These are phyloP conservation scores for Alethe diademata DNA, from an alignment of 2,113 vertebrate genomes.

Conservation along the genomic window DNA sequence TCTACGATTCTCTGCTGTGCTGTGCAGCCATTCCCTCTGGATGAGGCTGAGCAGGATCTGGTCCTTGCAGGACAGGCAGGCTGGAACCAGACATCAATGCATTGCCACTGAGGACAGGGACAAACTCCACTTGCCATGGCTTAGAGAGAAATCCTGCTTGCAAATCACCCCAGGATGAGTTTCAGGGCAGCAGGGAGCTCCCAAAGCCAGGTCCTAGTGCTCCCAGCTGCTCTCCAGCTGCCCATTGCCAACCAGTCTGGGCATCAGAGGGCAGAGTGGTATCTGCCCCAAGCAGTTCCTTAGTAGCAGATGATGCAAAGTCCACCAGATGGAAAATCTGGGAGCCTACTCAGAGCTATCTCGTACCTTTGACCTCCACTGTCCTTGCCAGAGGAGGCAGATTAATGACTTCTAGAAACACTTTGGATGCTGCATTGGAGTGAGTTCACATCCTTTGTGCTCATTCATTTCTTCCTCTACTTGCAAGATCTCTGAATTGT, in stretches of 20 bases:
- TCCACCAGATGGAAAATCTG: background rate
- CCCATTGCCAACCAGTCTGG: background rate
- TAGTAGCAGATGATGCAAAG: background rate
- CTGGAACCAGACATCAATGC: background rate
- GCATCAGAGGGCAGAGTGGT: background rate
- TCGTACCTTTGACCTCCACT: background rate
- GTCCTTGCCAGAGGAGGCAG: background rate
- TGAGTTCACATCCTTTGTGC: conserved; percentile 38
- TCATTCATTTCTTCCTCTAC: background rate
- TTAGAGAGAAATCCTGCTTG: background rate
- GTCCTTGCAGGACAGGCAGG: background rate
- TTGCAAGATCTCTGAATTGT: background rate
- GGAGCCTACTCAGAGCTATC: background rate
- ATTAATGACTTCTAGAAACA: background rate
- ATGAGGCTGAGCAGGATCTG: background rate
- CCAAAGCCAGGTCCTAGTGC: background rate
- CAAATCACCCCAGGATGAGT: background rate
- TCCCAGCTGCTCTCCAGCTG: background rate
- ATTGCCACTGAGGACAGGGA: background rate
- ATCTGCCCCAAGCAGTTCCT: background rate
- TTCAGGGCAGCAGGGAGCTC: background rate
- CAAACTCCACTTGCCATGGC: background rate
- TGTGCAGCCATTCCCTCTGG: background rate
- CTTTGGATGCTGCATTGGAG: background rate
- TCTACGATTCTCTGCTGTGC: background rate